A percentile compares a stretch with the other conserved stretches of the same genome.
phyloP scores from a whole-genome alignment of 2,888 invertebrate species.

The Leptinotarsa tumamoca region DNA sequence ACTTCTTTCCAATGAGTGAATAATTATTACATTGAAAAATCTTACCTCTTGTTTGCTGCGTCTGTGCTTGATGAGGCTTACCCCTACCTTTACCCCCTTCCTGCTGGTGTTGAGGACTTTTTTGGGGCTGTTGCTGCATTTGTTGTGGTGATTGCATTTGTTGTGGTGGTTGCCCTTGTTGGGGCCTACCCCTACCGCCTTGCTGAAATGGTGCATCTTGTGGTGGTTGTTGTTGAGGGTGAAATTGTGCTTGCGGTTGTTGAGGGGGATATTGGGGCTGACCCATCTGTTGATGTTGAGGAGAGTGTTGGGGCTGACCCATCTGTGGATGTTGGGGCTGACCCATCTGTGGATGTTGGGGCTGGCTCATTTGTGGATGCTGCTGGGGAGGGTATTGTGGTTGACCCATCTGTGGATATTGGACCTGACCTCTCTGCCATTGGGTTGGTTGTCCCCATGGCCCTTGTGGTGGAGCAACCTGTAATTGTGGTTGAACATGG shows the following conservation, averaged over 20 bases:
- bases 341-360: conserved; percentile 20
- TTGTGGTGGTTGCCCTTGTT: background rate
- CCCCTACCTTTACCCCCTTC: conserved; percentile 14
- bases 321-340: background rate
- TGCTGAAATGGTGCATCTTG: conserved; percentile 38
- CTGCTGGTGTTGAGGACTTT: conserved; percentile 31
- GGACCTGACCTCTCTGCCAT: background rate
- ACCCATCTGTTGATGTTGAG: background rate
- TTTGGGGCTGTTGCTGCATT: conserved; percentile 4
- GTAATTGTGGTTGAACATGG: background rate
- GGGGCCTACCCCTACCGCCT: conserved; percentile 24
- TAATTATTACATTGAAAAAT: background rate
- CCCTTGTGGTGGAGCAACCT: background rate
- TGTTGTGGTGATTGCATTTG: conserved; percentile 4
- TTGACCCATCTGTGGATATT: background rate
- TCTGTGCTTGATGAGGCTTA: background rate
- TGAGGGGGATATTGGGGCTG: conserved; percentile 25
- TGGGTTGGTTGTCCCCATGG: background rate
- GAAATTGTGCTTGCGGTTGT: conserved; percentile 39
- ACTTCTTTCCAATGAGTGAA: too few species aligned
- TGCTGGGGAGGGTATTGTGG: conserved; percentile 8
- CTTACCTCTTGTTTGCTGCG: background rate
- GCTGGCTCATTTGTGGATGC: background rate
- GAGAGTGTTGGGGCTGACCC: background rate
- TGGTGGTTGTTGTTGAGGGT: conserved; percentile 32